A percentile compares a stretch with the other conserved stretches of the same genome.
These are phyloP conservation scores for Cinclus mexicanus DNA, from an alignment of 2,113 vertebrate genomes.

Conservation along the genomic window DNA sequence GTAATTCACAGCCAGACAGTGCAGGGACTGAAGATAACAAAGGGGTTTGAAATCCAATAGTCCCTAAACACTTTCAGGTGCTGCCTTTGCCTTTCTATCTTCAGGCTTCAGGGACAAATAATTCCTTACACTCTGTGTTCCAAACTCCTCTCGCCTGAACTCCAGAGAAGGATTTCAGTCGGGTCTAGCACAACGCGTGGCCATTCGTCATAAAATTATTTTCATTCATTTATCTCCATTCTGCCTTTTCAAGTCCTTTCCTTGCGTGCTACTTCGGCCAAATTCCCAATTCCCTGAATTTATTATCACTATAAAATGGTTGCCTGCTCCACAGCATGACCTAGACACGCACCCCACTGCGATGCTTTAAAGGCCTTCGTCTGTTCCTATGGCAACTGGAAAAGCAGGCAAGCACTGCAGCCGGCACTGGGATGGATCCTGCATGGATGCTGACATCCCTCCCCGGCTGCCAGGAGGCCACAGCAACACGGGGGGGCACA, in stretches of 20 bases:
- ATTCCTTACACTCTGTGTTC: neutral
- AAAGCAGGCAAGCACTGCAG: conserved; percentile 5
- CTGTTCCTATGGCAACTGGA: conserved; percentile 69
- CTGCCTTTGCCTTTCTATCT: neutral
- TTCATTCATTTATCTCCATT: conserved; percentile 48
- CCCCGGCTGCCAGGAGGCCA: neutral
- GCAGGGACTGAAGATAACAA: neutral
- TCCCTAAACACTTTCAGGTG: neutral
- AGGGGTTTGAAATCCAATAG: conserved; percentile 2
- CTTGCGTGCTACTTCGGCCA: neutral
- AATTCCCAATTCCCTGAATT: conserved; percentile 70
- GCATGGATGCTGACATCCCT: neutral
- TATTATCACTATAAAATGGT: conserved; percentile 68
- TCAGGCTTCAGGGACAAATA: conserved; percentile 16
- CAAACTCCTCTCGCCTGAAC: neutral
- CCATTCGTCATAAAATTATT: conserved; percentile 5
- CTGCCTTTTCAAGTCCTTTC: conserved; percentile 42
- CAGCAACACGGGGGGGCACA: accelerated
- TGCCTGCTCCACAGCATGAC: conserved; percentile 56
- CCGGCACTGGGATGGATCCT: neutral
- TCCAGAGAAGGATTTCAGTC: neutral
- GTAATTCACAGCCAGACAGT: neutral
- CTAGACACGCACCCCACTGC: conserved; percentile 36
- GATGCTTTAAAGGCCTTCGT: conserved; percentile 47
- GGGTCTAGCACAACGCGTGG: neutral